phyloP scores from a whole-genome alignment of 35 echinoderm and acorn worm genomes.

The Holothuria glaberrima region DNA sequence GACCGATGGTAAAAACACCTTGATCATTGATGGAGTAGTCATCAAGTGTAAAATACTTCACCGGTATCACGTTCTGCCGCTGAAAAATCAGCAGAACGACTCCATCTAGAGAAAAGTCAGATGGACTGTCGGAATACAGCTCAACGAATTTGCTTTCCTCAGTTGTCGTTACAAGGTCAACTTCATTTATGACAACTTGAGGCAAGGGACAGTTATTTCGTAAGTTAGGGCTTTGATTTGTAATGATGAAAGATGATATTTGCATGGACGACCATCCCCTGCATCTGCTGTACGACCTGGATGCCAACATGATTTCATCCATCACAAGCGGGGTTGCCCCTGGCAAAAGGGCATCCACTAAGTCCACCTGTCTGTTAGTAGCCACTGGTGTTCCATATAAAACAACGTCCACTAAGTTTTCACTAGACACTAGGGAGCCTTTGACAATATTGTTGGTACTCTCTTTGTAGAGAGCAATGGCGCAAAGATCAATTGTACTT shows the following conservation, averaged over 20 bases:
- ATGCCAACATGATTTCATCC: conserved; percentile 41
- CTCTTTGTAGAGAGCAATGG: conserved; percentile 76
- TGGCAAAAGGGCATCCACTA: conserved; percentile 53
- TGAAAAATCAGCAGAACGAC: conserved; percentile 69
- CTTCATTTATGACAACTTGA: conserved; percentile 80
- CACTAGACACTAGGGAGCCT: conserved; percentile 53
- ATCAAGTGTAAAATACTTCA: conserved; percentile 52
- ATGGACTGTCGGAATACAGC: conserved; percentile 74
- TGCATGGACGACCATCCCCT: conserved; percentile 72
- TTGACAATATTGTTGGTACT: conserved; percentile 34
- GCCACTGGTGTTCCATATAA: conserved; percentile 65
- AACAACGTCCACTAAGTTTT: conserved; percentile 80
- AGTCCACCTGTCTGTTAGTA: conserved; percentile 10
- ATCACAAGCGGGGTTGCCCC: conserved; percentile 48
- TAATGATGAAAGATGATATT: conserved; percentile 55
- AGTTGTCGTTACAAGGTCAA: conserved; percentile 64
- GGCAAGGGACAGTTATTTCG: conserved; percentile 75
- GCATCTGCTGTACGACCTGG: conserved; percentile 73
- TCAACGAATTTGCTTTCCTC: conserved; percentile 71
- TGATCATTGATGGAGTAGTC: conserved; percentile 71
- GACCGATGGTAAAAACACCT: conserved; percentile 72
- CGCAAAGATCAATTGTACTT: conserved; percentile 59
- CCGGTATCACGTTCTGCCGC: neutral
- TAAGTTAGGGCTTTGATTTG: conserved; percentile 30
- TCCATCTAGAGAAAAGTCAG: conserved; percentile 73